These are phyloP conservation scores for Acleris holmiana DNA, from an alignment of 2,888 invertebrate species.

Conservation along the genomic window DNA sequence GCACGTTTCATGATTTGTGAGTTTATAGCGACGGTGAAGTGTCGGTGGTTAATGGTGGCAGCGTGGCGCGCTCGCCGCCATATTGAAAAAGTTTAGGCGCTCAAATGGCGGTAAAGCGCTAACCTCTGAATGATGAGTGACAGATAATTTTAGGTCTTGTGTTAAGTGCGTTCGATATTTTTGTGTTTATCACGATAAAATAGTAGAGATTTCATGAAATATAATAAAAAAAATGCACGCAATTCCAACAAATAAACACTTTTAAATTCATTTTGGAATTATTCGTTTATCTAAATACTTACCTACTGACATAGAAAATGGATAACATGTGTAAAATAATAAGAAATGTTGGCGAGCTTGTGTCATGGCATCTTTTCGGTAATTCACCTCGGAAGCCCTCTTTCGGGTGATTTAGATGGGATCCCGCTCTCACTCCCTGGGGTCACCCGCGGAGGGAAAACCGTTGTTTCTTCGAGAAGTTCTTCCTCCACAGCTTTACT, in stretches of 20 bases:
- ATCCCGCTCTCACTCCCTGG: conserved; percentile 68
- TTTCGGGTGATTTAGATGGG: conserved; percentile 76
- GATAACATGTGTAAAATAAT: conserved; percentile 35
- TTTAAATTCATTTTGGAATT: too few relatives aligned
- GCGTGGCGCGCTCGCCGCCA: conserved; percentile 79
- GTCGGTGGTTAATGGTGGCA: conserved; percentile 83
- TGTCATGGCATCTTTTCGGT: conserved; percentile 70
- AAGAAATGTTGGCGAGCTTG: conserved; percentile 54
- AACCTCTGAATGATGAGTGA: conserved; percentile 31
- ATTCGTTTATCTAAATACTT: too few relatives aligned
- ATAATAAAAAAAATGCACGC: too few relatives aligned
- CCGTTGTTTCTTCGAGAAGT: conserved; percentile 77
- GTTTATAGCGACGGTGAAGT: conserved; percentile 84
- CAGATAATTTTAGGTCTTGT: conserved; percentile 7
- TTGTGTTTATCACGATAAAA: background rate
- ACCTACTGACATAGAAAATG: too few relatives aligned
- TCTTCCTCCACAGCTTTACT: conserved; percentile 50
- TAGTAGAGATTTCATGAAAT: too few relatives aligned
- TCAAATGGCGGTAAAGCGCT: conserved; percentile 63
- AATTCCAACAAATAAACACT: too few relatives aligned
- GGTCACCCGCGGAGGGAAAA: conserved; percentile 75
- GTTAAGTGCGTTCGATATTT: background rate
- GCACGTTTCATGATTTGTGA: conserved; percentile 84
- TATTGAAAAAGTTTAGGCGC: conserved; percentile 82
- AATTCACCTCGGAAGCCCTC: conserved; percentile 73